These are phyloP conservation scores for Proteles cristata DNA, from an alignment of 2,113 vertebrate genomes.

Conservation along the genomic window DNA sequence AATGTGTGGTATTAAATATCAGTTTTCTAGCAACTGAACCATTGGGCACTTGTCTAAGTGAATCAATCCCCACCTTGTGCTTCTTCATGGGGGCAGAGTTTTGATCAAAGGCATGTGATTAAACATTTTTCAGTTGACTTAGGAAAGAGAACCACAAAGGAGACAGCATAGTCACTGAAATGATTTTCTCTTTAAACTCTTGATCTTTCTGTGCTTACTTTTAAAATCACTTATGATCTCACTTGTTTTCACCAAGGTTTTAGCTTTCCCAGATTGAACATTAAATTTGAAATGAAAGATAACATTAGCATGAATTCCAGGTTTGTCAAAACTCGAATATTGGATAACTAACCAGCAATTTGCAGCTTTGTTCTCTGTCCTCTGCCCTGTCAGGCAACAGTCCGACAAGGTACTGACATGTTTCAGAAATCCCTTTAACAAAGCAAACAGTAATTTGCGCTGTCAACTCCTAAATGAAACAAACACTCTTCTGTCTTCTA, in stretches of 20 bases:
- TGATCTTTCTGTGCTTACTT: slow-evolving; percentile 54
- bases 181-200: slow-evolving; percentile 61
- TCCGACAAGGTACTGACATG: background rate
- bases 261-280: slow-evolving; percentile 34
- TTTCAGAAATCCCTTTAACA: slow-evolving; percentile 58
- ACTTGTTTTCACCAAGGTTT: background rate
- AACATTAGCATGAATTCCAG: slow-evolving; percentile 9
- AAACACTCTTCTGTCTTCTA: slow-evolving; percentile 41
- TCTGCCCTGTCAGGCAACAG: slow-evolving; percentile 22
- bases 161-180: slow-evolving; percentile 43
- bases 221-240: slow-evolving; percentile 16
- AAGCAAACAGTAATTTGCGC: slow-evolving; percentile 51
- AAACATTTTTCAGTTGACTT: slow-evolving; percentile 31
- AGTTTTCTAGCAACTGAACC: slow-evolving; percentile 38
- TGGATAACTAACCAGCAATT: slow-evolving; percentile 11
- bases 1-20: slow-evolving; percentile 43
- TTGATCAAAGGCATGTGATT: slow-evolving; percentile 41
- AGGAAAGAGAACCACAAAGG: slow-evolving; percentile 20
- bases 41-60: background rate
- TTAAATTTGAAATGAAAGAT: slow-evolving; percentile 53
- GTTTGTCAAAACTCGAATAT: background rate
- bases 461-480: background rate
- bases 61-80: background rate
- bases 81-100: background rate
- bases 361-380: slow-evolving; percentile 29